phyloP scores from a whole-genome alignment of 2,888 invertebrate genomes.

The Chrysina gloriosa region DNA sequence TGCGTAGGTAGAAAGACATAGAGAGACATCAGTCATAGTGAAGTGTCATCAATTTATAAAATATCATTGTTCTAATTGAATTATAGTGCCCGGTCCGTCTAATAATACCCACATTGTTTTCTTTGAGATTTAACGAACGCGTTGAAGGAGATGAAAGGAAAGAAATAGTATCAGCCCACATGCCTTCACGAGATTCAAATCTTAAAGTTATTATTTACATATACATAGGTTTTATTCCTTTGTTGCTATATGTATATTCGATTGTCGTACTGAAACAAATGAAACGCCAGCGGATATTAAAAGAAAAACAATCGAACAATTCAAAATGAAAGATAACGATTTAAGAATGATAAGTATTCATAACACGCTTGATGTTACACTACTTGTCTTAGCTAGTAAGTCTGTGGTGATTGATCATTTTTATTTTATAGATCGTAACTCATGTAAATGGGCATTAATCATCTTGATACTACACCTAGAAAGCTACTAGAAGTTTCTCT shows the following conservation, averaged over 20 bases:
- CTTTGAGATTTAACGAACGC: constrained; percentile 45
- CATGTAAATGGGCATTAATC: constrained; percentile 36
- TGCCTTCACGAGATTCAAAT: constrained; percentile 31
- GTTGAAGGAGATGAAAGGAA: constrained; percentile 33
- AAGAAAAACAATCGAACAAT: constrained; percentile 25
- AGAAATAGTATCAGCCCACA: constrained; percentile 35
- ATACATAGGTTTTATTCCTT: constrained; percentile 32
- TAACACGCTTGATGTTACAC: constrained; percentile 16
- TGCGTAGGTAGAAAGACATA: constrained; percentile 15
- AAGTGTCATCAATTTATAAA: constrained; percentile 45
- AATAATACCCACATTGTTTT: constrained; percentile 53
- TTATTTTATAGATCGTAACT: constrained; percentile 35
- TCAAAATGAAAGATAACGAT: constrained; percentile 16
- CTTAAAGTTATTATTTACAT: constrained; percentile 40
- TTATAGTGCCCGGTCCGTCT: constrained; percentile 44
- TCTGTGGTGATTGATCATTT: constrained; percentile 36
- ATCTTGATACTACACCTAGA: constrained; percentile 33
- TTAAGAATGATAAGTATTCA: constrained; percentile 22
- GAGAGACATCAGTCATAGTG: constrained; percentile 32
- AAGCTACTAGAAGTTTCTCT: constrained; percentile 28
- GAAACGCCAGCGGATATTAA: constrained; percentile 15
- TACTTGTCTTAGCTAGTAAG: constrained; percentile 5
- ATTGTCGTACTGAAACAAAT: constrained; percentile 28
- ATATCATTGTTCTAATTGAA: constrained; percentile 53
- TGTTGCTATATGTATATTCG: constrained; percentile 9